Evolutionary conservation across 2,888 invertebrate species (phyloP).

Genomic region (Germaria angustata): DNA sequence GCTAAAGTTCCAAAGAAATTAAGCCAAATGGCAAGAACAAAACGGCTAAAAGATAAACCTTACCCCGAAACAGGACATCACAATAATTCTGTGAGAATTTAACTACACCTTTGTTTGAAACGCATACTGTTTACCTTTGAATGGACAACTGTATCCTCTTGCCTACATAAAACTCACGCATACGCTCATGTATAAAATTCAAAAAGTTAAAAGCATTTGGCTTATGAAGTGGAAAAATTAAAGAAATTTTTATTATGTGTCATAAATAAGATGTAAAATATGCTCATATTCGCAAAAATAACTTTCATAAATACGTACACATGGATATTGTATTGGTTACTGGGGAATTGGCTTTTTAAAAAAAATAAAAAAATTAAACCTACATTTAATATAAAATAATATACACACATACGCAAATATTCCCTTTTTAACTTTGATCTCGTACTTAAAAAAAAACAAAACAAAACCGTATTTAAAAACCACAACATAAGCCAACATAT

Average conservation of each 20-base stretch:
- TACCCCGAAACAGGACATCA: constrained; percentile 8
- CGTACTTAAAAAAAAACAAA: not conserved
- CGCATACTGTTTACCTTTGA: not conserved
- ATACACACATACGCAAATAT: not conserved
- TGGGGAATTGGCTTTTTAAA: constrained; percentile 16
- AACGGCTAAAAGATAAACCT: constrained; percentile 2
- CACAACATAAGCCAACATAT: constrained; percentile 27
- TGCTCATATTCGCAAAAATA: constrained; percentile 33
- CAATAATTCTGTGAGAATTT: not conserved
- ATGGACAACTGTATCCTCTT: constrained; percentile 19
- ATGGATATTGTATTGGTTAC: not conserved
- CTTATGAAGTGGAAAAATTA: constrained; percentile 24
- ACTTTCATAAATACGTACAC: not conserved
- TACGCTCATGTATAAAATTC: not conserved
- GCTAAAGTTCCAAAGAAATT: constrained; percentile 13
- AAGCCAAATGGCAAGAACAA: not conserved
- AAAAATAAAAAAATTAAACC: constrained; percentile 11
- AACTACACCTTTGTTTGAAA: constrained; percentile 36
- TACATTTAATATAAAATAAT: not conserved
- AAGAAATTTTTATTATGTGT: constrained; percentile 56
- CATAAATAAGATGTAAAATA: constrained; percentile 63
- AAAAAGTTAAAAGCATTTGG: not conserved
- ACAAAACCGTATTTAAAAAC: constrained; percentile 28
- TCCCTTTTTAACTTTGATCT: not conserved
- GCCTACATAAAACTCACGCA: not conserved